Percentiles rank a stretch among this genome's conserved stretches.
These are phyloP conservation scores for Petroica traversi DNA, from an alignment of 2,113 vertebrate genomes.

Conservation along the genomic window DNA sequence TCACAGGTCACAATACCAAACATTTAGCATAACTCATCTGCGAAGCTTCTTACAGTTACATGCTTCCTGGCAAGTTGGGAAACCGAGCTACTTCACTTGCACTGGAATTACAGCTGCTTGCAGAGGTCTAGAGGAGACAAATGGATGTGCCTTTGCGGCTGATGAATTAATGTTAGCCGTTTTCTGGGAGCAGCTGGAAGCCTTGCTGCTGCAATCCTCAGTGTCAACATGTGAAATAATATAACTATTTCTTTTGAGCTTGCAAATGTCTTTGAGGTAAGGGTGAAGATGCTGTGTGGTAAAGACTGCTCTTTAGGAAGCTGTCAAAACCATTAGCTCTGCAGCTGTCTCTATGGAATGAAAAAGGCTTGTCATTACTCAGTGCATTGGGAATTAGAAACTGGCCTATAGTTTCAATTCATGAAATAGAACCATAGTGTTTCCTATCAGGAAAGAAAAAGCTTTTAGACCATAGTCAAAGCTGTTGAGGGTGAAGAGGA, in stretches of 20 bases:
- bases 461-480: neutral
- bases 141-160: neutral
- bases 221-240: neutral
- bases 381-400: neutral
- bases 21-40: conserved; percentile 28
- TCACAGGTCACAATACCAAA: conserved; percentile 40
- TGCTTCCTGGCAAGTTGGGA: neutral
- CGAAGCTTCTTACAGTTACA: neutral
- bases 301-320: neutral
- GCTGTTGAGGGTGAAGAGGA: accelerated
- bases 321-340: neutral
- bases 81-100: neutral
- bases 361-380: neutral
- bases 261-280: neutral
- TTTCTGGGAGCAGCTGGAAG: neutral
- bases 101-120: neutral
- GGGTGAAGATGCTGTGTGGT: neutral
- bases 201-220: neutral
- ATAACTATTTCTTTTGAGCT: neutral
- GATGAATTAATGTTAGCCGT: neutral
- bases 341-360: neutral
- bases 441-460: neutral
- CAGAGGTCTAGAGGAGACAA: neutral
- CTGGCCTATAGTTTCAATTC: neutral
- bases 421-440: neutral